phyloP scores from a whole-genome alignment of 2,113 vertebrate genomes.

The Tor tambroides region DNA sequence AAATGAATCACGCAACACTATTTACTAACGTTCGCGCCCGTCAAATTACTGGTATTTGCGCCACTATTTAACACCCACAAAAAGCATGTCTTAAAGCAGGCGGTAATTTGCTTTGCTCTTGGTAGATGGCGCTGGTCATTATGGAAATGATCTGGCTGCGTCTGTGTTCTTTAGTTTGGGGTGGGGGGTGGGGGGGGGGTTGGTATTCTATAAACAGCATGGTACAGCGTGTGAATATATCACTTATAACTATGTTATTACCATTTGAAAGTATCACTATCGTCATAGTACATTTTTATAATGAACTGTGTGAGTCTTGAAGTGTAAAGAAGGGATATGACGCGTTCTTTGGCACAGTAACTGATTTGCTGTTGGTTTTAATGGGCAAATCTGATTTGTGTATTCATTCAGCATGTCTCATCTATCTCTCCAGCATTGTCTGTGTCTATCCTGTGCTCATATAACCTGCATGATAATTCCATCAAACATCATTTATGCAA shows the following conservation, averaged over 20 bases:
- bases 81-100: too few relatives aligned
- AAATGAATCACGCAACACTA: too few relatives aligned
- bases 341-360: background rate
- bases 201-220: background rate
- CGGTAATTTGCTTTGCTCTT: too few relatives aligned
- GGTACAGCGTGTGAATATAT: background rate
- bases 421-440: slow-evolving; percentile 61
- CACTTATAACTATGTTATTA: background rate
- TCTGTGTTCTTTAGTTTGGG: too few relatives aligned
- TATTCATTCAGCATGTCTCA: slow-evolving; percentile 61
- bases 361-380: background rate
- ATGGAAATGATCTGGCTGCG: too few relatives aligned
- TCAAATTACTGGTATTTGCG: too few relatives aligned
- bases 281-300: background rate
- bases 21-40: too few relatives aligned
- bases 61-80: too few relatives aligned
- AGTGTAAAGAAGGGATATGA: background rate
- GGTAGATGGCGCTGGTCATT: too few relatives aligned
- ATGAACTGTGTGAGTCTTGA: background rate
- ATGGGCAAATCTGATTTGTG: background rate
- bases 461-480: slow-evolving; percentile 89
- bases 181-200: too few relatives aligned
- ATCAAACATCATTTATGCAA: slow-evolving; percentile 98
- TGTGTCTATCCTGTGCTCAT: slow-evolving; percentile 77
- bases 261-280: background rate